A percentile compares a stretch with the other conserved stretches of the same genome.
phyloP scores from a whole-genome alignment of 2,888 invertebrate species.

The Hypomecis atomaria region DNA sequence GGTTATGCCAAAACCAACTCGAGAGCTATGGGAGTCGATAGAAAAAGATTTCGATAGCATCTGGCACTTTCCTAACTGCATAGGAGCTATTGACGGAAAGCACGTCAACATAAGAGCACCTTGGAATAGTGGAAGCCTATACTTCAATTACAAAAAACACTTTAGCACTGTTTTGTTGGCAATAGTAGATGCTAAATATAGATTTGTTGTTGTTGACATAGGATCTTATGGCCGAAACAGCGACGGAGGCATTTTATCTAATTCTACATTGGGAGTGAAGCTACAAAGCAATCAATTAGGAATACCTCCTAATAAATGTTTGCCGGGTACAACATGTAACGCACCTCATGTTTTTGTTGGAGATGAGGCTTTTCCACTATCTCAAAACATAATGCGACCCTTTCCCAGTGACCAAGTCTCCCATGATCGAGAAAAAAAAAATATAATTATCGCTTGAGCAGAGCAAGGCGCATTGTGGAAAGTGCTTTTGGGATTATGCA shows the following conservation, averaged over 20 bases:
- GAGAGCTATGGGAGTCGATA: conserved; percentile 23
- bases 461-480: conserved; percentile 22
- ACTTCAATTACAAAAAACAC: conserved; percentile 39
- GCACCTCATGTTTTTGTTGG: conserved; percentile 29
- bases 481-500: conserved; percentile 24
- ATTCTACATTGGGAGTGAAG: conserved; percentile 35
- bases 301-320: conserved; percentile 44
- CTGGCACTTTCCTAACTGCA: conserved; percentile 41
- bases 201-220: conserved; percentile 17
- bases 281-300: conserved; percentile 37
- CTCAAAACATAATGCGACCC: too few species aligned
- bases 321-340: conserved; percentile 42
- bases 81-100: conserved; percentile 36
- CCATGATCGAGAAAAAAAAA: too few species aligned
- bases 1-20: conserved; percentile 37
- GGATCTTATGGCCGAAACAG: conserved; percentile 32
- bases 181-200: conserved; percentile 37
- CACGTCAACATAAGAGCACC: conserved; percentile 33
- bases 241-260: conserved; percentile 23
- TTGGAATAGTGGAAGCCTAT: conserved; percentile 31
- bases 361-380: too few species aligned
- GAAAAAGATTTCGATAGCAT: conserved; percentile 31
- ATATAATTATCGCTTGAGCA: neutral
- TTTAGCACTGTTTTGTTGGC: too few species aligned
- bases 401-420: too few species aligned